A percentile compares a stretch with the other conserved stretches of the same genome.
Conservation (phyloP, 2,888 invertebrate species). For the Gymnoscelis rufifasciata region DNA sequence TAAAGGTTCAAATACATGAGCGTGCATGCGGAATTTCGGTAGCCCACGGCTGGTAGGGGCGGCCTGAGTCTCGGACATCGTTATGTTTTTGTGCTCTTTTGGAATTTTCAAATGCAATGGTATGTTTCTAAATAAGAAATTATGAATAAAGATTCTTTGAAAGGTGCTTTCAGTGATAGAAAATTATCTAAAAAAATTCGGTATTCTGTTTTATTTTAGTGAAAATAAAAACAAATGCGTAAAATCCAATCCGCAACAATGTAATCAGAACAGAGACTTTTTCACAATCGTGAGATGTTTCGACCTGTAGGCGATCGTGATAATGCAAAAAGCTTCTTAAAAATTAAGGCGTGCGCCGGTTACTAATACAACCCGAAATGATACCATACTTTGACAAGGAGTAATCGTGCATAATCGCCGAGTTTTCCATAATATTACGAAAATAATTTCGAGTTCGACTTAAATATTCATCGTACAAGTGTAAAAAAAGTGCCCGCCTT, state of each 20-base stretch:
- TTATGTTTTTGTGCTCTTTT: slow-evolving; percentile 19
- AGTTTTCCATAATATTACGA: slow-evolving; percentile 53
- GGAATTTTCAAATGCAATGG: slow-evolving; percentile 18
- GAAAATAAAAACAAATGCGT: too few relatives aligned
- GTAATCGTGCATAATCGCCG: slow-evolving; percentile 57
- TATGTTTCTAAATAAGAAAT: slow-evolving; percentile 25
- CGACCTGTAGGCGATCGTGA: slow-evolving; percentile 47
- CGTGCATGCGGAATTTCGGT: slow-evolving; percentile 62
- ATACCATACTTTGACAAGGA: slow-evolving; percentile 59
- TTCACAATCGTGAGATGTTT: slow-evolving; percentile 20
- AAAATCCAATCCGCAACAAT: too few relatives aligned
- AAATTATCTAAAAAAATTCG: too few relatives aligned
- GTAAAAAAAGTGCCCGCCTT: slow-evolving; percentile 59
- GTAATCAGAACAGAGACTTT: too few relatives aligned
- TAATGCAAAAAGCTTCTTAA: slow-evolving; percentile 35
- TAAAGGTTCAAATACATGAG: slow-evolving; percentile 47
- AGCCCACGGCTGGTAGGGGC: slow-evolving; percentile 60
- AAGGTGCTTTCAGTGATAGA: slow-evolving; percentile 8
- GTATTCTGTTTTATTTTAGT: too few relatives aligned
- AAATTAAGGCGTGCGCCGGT: slow-evolving; percentile 36
- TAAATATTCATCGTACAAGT: slow-evolving; percentile 62
- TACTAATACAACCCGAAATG: slow-evolving; percentile 37
- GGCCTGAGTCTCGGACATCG: slow-evolving; percentile 38
- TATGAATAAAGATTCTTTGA: too few relatives aligned
- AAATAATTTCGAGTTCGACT: slow-evolving; percentile 44